Evolutionary conservation across 1,140 invertebrate species (phyloP), one percentile per base, ranked within the genome.

Genomic region (Papilio helenus): DNA sequence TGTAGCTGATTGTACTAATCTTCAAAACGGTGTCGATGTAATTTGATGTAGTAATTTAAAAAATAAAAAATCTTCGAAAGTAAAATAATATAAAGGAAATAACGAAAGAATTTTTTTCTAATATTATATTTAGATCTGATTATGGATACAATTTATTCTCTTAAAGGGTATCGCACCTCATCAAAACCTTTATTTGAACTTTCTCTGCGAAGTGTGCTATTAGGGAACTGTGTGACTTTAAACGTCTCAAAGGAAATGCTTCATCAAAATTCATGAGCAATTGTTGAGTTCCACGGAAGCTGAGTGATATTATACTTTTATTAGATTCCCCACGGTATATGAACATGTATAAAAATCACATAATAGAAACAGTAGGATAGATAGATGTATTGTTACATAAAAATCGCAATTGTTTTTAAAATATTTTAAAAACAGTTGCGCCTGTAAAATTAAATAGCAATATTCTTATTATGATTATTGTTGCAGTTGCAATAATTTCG

Each of bases 251-350:
- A 76, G 73, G 73, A 76, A 58, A 76, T 58, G 26, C 46, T 76
- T 76, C 73, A 76, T 76, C 26, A 55, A 55, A 76, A 76, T 76
- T 76, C 73, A 76, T 76, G 73, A 76, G 73, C 73, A 76, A 76
- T 76, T 76, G 44, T 76, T 58, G 73, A 34, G 73, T 58, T 55
- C 5, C 73, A 76, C 73, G 49, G 49, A 76, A 76, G 73, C 58
- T 76, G 73, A 55, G 49, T 76, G 73, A 76, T 76, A 76, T 76
- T 76, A 76, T 76, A 76, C 73, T 58, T 76, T 76, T 55, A 76
- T 76, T 76, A 76, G 46, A 76, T 68, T 68, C 26, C 3, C 20
- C 10, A 14, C 23, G 61, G 61, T 29, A n/a, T 68, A 61, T 26
- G 23, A 26, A 61, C 58, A 26, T 68, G 20, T 68, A 68, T 29